These are phyloP conservation scores for Scaptodrosophila lebanonensis DNA, from an alignment of 1,140 invertebrate genomes.

Conservation along the genomic window DNA sequence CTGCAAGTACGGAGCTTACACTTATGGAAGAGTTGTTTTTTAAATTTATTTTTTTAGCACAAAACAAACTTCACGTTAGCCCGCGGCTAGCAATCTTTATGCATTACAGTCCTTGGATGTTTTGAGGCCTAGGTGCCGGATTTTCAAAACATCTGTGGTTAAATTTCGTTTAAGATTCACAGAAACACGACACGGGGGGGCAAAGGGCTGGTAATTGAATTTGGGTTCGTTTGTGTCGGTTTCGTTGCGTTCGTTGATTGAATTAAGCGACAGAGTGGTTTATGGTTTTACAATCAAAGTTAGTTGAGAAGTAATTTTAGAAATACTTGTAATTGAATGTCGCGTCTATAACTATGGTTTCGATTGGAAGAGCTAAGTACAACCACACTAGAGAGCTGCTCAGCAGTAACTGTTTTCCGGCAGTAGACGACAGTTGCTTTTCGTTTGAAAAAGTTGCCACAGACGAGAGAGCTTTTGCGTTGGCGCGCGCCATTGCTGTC, in stretches of 20 bases:
- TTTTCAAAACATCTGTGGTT: slow-evolving; percentile 57
- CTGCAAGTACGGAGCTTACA: slow-evolving; percentile 8
- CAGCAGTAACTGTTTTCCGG: slow-evolving; percentile 47
- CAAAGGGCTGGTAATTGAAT: neutral
- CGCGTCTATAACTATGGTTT: neutral
- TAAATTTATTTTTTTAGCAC: slow-evolving; percentile 44
- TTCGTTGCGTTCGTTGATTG: slow-evolving; percentile 61
- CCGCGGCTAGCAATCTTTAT: slow-evolving; percentile 15
- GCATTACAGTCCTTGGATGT: slow-evolving; percentile 47
- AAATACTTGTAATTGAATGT: slow-evolving; percentile 10
- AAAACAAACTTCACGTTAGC: slow-evolving; percentile 56
- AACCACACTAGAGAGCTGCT: slow-evolving; percentile 55
- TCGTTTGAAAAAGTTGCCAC: slow-evolving; percentile 38
- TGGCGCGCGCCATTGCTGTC: neutral
- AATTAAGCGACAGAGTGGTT: slow-evolving; percentile 56
- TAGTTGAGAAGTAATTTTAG: neutral
- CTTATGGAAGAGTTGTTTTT: slow-evolving; percentile 7
- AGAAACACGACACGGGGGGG: slow-evolving; percentile 3
- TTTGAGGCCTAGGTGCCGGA: slow-evolving; percentile 23
- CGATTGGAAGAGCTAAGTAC: slow-evolving; percentile 16
- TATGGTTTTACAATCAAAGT: slow-evolving; percentile 25
- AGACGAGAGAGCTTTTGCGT: slow-evolving; percentile 15
- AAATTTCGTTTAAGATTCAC: slow-evolving; percentile 1
- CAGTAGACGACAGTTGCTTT: slow-evolving; percentile 39
- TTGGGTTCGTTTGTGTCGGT: slow-evolving; percentile 20